A percentile compares a stretch with the other conserved stretches of the same genome.
These are phyloP conservation scores for Coleophora deauratella DNA, from an alignment of 2,888 invertebrate species.

Conservation along the genomic window DNA sequence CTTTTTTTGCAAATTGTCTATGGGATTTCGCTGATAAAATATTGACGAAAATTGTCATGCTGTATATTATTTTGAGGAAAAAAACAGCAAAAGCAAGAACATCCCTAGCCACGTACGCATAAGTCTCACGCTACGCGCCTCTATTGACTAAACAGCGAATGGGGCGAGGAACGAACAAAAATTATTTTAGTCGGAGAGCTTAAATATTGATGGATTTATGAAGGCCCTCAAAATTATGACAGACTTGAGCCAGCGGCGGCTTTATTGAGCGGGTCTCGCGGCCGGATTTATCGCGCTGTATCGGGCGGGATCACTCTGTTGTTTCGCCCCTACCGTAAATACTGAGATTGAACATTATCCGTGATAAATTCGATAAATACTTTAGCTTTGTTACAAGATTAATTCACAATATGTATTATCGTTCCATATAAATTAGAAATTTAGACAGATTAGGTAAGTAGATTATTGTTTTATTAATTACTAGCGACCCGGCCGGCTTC, in stretches of 20 bases:
- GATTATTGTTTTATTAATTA: too few relatives aligned
- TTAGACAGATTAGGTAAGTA: too few relatives aligned
- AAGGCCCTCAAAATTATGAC: constrained; percentile 67
- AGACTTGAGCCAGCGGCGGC: constrained; percentile 48
- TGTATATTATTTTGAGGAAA: too few relatives aligned
- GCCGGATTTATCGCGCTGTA: constrained; percentile 54
- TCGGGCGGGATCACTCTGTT: constrained; percentile 43
- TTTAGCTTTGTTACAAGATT: too few relatives aligned
- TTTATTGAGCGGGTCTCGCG: constrained; percentile 61
- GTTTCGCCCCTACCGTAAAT: constrained; percentile 30
- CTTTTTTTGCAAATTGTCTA: too few relatives aligned
- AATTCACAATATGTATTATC: neutral
- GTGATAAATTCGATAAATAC: too few relatives aligned
- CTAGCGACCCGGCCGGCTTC: too few relatives aligned
- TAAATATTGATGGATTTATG: constrained; percentile 72
- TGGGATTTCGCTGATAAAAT: too few relatives aligned
- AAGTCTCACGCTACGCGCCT: constrained; percentile 57
- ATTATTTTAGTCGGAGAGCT: constrained; percentile 64
- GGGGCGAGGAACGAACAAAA: constrained; percentile 35
- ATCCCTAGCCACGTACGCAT: too few relatives aligned
- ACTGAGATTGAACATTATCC: neutral
- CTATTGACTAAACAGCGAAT: constrained; percentile 20
- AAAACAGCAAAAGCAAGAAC: too few relatives aligned
- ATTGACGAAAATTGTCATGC: too few relatives aligned
- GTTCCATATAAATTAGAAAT: too few relatives aligned